phyloP scores from a whole-genome alignment of 2,888 invertebrate genomes.

The Rapana venosa region DNA sequence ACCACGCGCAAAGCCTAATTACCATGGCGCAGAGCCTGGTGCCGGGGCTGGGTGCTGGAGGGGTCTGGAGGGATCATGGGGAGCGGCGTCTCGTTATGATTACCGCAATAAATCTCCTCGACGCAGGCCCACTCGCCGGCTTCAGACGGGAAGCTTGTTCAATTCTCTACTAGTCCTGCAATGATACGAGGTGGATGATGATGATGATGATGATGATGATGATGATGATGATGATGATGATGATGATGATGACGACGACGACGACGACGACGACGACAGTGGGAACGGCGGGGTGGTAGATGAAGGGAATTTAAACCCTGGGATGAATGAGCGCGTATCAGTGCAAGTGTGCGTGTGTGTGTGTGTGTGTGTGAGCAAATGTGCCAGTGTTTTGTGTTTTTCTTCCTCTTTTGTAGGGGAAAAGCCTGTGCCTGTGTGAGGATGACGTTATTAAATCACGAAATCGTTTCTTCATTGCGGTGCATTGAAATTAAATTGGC shows the following conservation, averaged over 20 bases:
- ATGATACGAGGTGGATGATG: not conserved
- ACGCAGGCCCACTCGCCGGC: not conserved
- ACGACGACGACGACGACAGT: not conserved
- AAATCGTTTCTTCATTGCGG: too few relatives aligned
- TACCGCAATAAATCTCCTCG: slow-evolving; percentile 33
- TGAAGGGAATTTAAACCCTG: not conserved
- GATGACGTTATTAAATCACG: too few relatives aligned
- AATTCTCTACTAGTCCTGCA: not conserved
- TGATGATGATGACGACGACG: not conserved
- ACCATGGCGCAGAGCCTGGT: not conserved
- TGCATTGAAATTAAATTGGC: too few relatives aligned
- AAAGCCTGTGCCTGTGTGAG: not conserved
- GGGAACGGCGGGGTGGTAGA: not conserved
- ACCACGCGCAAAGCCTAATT: slow-evolving; percentile 31
- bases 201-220: not conserved
- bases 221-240: not conserved
- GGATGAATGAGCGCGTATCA: not conserved
- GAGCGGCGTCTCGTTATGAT: slow-evolving; percentile 33
- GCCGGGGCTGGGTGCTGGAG: not conserved
- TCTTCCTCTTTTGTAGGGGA: too few relatives aligned
- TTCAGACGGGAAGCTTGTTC: not conserved
- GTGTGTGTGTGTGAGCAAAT: not conserved
- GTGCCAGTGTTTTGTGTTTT: too few relatives aligned
- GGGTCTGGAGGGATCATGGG: slow-evolving; percentile 17
- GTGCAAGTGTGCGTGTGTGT: not conserved